Base-by-base conservation (phyloP, 2,888 invertebrate species). In the Microchrysa polita region DNA sequence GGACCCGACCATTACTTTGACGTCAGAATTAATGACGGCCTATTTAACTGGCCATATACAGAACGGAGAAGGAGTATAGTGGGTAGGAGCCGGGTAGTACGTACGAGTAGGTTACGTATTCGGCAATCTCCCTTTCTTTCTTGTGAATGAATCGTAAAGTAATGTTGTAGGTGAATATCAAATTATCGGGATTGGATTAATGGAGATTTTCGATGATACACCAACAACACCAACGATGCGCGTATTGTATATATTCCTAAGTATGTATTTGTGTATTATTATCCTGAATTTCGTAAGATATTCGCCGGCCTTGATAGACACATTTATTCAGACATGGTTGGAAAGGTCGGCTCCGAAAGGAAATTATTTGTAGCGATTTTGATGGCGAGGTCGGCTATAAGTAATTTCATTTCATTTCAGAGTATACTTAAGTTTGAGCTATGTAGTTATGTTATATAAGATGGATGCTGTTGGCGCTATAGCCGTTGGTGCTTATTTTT, bases 1-100 rank as follows among this genome's bases (percentile, higher is more conserved):
- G 60, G 61, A 61, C 67, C 67, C 67, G 22, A 18, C 57, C 69
- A 75, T 72, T 75, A 57, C 42, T 71, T 67, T 73, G 75, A 75
- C 71, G 71, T 73, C 59, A 75, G 71, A 75, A 75, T 73, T 75
- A 75, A 75, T 75, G 73, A 69, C 4, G 53, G 57, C 59, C 75
- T 63, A 73, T 75, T 75, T 73, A 71, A 69, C 18, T 69, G 44
- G 65, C n/a, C n/a, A n/a, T n/a, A n/a, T n/a, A n/a, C n/a, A n/a
- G n/a, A n/a, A n/a, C n/a, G n/a, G n/a, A n/a, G n/a, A n/a, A n/a
- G n/a, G n/a, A n/a, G n/a, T n/a, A 48, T 65, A 40, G 63, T 40
- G 48, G 20, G 63, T 44, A 10, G 63, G 63, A 34, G 34, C 60
- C 14, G 60, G 2, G 10, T 55, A 10, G 55, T 16, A 55, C 55